A percentile compares a stretch with the other conserved stretches of the same genome.
phyloP scores from a whole-genome alignment of 2,888 invertebrate genomes.

The Chrysolina haemoptera region DNA sequence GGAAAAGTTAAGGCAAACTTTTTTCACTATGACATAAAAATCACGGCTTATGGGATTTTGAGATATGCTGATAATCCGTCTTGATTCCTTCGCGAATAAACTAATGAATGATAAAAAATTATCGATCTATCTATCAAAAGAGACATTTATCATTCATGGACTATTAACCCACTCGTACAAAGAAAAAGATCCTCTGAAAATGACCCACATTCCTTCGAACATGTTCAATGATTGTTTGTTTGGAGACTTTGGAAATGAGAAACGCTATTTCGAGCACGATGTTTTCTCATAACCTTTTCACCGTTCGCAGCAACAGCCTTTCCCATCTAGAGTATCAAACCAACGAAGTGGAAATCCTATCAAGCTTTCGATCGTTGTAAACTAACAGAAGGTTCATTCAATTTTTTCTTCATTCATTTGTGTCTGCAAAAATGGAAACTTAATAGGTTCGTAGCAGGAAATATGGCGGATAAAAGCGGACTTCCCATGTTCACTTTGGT shows the following conservation, averaged over 20 bases:
- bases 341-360: conserved; percentile 29
- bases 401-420: conserved; percentile 8
- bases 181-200: too few species aligned
- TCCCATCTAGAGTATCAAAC: conserved; percentile 15
- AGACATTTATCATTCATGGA: too few species aligned
- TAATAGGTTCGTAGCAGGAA: neutral
- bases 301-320: neutral
- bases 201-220: too few species aligned
- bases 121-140: too few species aligned
- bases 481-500: neutral
- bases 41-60: too few species aligned
- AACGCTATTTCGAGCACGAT: neutral
- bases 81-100: too few species aligned
- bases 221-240: too few species aligned
- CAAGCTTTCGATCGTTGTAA: conserved; percentile 16
- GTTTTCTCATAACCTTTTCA: neutral
- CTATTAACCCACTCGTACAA: too few species aligned
- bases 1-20: too few species aligned
- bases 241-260: neutral
- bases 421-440: neutral
- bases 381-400: neutral
- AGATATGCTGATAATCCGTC: too few species aligned
- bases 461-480: neutral
- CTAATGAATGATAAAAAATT: too few species aligned
- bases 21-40: too few species aligned